Conservation (phyloP, 2,113 vertebrate species). For the Neofelis nebulosa region DNA sequence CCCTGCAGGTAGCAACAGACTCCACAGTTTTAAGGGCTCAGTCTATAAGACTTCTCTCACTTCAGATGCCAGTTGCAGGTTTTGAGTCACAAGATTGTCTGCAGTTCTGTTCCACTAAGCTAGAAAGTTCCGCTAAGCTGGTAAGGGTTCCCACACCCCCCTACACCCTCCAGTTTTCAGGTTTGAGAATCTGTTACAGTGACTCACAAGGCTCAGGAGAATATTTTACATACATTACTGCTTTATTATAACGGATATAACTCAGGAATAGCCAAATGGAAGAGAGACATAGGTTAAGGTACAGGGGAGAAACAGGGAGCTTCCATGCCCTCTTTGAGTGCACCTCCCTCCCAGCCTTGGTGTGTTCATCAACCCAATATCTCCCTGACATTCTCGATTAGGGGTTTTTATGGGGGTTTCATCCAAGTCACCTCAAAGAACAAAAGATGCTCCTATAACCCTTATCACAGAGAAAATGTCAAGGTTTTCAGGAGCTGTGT, state of each 20-base stretch:
- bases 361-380: not conserved
- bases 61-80: not conserved
- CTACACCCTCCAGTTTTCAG: not conserved
- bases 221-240: not conserved
- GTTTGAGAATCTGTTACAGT: not conserved
- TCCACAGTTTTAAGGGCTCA: not conserved
- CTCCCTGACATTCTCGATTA: not conserved
- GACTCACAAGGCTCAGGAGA: not conserved
- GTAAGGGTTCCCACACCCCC: not conserved
- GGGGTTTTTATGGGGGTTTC: not conserved
- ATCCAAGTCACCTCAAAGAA: not conserved
- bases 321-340: not conserved
- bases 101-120: not conserved
- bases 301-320: not conserved
- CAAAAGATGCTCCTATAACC: not conserved
- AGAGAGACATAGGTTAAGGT: not conserved
- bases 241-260: not conserved
- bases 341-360: not conserved
- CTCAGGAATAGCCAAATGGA: not conserved
- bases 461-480: not conserved
- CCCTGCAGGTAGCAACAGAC: not conserved
- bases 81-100: not conserved
- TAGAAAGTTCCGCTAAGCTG: not conserved
- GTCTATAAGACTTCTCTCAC: not conserved
- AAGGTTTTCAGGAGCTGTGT: not conserved